Evolutionary conservation across 2,113 vertebrate species (phyloP), one percentile per base, ranked within the genome.

Genomic region (Micromys minutus): DNA sequence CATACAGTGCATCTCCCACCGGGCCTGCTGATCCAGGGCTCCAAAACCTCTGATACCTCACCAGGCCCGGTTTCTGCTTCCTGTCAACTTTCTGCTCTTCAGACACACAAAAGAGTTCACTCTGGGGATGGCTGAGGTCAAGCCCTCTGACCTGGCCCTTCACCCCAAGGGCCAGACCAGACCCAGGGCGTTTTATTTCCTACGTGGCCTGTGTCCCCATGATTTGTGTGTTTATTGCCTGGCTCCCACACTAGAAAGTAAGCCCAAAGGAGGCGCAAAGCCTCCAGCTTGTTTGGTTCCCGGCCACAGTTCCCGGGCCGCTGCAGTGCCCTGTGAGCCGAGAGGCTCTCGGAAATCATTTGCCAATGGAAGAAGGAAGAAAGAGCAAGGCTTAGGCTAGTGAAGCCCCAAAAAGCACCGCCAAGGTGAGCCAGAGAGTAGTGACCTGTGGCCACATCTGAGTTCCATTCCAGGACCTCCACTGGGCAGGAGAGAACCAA

Each of bases 301-400:
- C 74, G 22, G 22, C 87, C 2, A 45, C 34, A 59, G 69, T 59
- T 61, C 95, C 45, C 36, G 65, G 42, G 26, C 61, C 59, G 42
- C 71, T 26, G 72, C 24, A 0, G 31, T 5, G 39, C 52, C 92
- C 57, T 50, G 86, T 74, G n/a, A 10, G 0, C 65, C 15, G 72
- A 17, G 71, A 45, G 72, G 72, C 36, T 2, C 93, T 85, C 59
- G 59, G 93, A 90, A 94, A 57, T 77, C 31, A 39, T 90, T 88
- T 65, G 67, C 94, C 57, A 31, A 80, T 52, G 3, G 11, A 55
- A 50, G 36, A 90, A 86, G 74, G 83, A 61, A 84, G 19, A 19
- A 81, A 39, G 69, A 72, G 52, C 36, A 31, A 50, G 83, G 31
- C n/a, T 83, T 42, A 4, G 45, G 45, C 47, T 36, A 31, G 31